phyloP scores from a whole-genome alignment of 2,113 vertebrate genomes.

The Prochilodus magdalenae region DNA sequence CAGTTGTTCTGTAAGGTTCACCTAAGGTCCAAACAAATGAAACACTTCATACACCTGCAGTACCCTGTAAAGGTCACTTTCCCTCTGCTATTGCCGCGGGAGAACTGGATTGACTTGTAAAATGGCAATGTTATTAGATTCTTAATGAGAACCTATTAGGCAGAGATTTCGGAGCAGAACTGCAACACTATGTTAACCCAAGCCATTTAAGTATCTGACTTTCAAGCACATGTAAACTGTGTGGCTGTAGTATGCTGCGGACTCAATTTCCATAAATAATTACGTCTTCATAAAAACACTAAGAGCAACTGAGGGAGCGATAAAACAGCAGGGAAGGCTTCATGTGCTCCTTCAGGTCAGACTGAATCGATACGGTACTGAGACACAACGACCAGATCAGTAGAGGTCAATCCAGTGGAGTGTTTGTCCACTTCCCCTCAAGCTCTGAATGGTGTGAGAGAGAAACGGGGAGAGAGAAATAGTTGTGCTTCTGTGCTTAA shows the following conservation, averaged over 20 bases:
- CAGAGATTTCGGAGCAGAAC: background rate
- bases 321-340: background rate
- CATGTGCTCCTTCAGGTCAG: background rate
- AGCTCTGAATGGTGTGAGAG: background rate
- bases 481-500: background rate
- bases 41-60: background rate
- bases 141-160: background rate
- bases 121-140: background rate
- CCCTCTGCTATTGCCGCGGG: background rate
- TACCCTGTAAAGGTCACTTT: background rate
- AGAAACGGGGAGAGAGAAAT: background rate
- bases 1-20: background rate
- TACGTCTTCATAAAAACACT: slow-evolving; percentile 30
- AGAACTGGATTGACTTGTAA: background rate
- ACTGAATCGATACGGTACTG: slow-evolving; percentile 31
- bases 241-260: background rate
- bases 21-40: background rate
- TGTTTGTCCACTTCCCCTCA: background rate
- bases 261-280: slow-evolving; percentile 34
- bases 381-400: slow-evolving; percentile 16
- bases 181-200: background rate
- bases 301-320: background rate
- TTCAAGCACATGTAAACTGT: slow-evolving; percentile 5
- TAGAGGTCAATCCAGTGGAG: slow-evolving; percentile 32
- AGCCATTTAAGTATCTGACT: background rate